Evolutionary conservation across 2,797 vertebrate genomes (phyloP).

Genomic region (Emys orbicularis): DNA sequence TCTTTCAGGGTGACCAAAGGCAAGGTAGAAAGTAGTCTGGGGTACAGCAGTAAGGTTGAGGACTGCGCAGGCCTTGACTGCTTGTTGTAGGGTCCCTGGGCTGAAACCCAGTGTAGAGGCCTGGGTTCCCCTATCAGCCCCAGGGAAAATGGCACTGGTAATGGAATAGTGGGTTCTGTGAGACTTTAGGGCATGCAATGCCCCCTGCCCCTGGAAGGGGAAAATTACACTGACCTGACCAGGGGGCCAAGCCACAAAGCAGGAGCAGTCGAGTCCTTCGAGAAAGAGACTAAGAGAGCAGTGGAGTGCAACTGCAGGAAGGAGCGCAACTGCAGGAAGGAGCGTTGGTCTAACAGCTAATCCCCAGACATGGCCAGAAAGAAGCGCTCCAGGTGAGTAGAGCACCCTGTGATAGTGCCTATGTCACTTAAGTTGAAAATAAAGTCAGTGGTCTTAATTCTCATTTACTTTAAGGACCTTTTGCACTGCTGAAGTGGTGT

Average conservation of each 20-base stretch:
- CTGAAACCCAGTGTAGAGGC: not conserved
- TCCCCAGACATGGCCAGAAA: not conserved
- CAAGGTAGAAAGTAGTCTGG: not conserved
- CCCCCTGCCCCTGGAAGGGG: not conserved
- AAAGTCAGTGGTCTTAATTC: conserved; percentile 32
- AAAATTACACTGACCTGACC: not conserved
- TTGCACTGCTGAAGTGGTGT: not conserved
- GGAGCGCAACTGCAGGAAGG: not conserved
- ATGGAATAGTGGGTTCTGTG: not conserved
- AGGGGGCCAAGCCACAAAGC: not conserved
- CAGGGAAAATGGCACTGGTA: not conserved
- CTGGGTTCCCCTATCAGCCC: not conserved
- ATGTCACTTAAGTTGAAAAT: conserved; percentile 26
- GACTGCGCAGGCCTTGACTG: not conserved
- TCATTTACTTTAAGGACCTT: conserved; percentile 37
- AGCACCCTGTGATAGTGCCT: not conserved
- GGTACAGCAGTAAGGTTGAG: not conserved
- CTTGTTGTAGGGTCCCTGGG: not conserved
- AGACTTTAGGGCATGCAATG: not conserved
- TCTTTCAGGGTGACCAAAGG: not conserved
- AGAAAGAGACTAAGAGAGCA: not conserved
- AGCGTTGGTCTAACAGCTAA: not conserved
- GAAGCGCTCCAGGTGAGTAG: not conserved
- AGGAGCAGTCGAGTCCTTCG: not conserved
- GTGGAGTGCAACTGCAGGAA: not conserved